Evolutionary conservation across 2,113 vertebrate species (phyloP).

Genomic region (Erpornis zantholeuca): DNA sequence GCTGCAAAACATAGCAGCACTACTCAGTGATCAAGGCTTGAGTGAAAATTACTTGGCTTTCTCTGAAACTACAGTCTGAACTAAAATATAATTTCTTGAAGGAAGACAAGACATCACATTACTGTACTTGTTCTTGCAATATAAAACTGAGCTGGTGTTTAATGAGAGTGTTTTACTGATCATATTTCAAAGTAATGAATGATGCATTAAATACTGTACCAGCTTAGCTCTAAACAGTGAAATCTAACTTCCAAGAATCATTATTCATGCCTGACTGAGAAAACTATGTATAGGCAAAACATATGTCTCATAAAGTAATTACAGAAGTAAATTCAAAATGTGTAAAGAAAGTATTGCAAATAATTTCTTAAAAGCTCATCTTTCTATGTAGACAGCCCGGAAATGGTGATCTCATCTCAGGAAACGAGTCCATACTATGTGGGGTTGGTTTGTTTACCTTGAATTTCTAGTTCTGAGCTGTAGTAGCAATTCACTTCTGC

Average conservation of each 20-base stretch:
- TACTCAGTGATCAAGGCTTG: background rate
- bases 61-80: background rate
- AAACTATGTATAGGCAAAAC: background rate
- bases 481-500: background rate
- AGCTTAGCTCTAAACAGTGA: background rate
- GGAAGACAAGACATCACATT: background rate
- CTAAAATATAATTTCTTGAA: background rate
- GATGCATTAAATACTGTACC: background rate
- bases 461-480: background rate
- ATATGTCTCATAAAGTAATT: background rate
- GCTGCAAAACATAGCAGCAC: background rate
- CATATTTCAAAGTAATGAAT: background rate
- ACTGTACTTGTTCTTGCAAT: background rate
- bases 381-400: background rate
- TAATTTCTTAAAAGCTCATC: background rate
- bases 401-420: background rate
- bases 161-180: background rate
- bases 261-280: background rate
- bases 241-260: background rate
- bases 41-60: background rate
- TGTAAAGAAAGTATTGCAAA: background rate
- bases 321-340: background rate
- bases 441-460: background rate
- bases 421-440: rapidly evolving
- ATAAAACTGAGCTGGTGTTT: background rate